Evolutionary conservation across 2,888 invertebrate genomes (phyloP).

Genomic region (Caenorhabditis japonica): DNA sequence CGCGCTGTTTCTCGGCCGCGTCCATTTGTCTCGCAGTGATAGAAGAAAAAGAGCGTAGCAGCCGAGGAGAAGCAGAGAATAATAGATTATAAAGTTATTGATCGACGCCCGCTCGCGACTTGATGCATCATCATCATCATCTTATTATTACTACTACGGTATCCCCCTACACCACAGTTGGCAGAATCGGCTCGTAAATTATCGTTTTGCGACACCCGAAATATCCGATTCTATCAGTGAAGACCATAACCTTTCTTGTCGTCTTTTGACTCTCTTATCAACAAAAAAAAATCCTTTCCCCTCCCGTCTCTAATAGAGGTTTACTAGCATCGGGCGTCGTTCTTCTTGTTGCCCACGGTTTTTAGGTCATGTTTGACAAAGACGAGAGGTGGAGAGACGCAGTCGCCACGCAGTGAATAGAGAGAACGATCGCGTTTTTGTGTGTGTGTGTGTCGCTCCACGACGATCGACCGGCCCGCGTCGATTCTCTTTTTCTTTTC

Average conservation of each 20-base stretch:
- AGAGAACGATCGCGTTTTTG: slow-evolving; percentile 22
- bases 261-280: not conserved
- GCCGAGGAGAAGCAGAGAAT: too few species aligned
- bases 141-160: too few species aligned
- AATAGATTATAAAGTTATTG: too few species aligned
- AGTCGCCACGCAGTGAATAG: not conserved
- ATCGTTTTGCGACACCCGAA: slow-evolving; percentile 28
- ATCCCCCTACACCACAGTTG: too few species aligned
- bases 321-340: slow-evolving; percentile 1
- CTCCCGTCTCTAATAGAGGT: slow-evolving; percentile 7
- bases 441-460: not conserved
- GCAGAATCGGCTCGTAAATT: slow-evolving; percentile 30
- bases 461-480: not conserved
- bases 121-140: too few species aligned
- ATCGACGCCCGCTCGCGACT: too few species aligned
- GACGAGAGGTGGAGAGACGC: slow-evolving; percentile 6
- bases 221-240: slow-evolving; percentile 10
- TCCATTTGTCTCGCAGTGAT: too few species aligned
- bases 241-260: slow-evolving; percentile 7
- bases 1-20: too few species aligned
- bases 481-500: slow-evolving; percentile 10
- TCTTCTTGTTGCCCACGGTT: slow-evolving; percentile 17
- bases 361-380: slow-evolving; percentile 47
- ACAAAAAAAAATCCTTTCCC: not conserved
- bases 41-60: too few species aligned